Conservation (phyloP, 37 sponge, comb jelly and placozoan species). For the Aphrocallistes beatrix region DNA sequence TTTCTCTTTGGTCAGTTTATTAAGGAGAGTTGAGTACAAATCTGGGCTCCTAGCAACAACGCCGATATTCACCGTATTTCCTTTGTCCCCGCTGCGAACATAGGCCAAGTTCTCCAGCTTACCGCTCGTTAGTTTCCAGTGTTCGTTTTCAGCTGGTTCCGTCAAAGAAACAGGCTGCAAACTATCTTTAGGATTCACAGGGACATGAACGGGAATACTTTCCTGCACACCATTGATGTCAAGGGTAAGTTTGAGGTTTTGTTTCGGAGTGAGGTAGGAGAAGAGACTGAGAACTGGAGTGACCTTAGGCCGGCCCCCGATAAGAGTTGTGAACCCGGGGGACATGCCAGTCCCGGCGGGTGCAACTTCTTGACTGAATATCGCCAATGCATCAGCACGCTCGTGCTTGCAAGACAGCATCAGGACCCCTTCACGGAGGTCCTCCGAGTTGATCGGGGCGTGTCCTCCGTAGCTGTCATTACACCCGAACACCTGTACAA, state of each 20-base stretch:
- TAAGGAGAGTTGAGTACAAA: slow-evolving; percentile 41
- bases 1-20: slow-evolving; percentile 40
- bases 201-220: neutral
- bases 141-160: neutral
- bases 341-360: slow-evolving; percentile 96
- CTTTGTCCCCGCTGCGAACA: slow-evolving; percentile 92
- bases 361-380: slow-evolving; percentile 74
- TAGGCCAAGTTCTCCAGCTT: slow-evolving; percentile 72
- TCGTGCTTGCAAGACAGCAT: slow-evolving; percentile 73
- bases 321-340: slow-evolving; percentile 63
- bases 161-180: neutral
- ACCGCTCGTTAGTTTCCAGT: neutral
- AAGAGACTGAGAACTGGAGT: slow-evolving; percentile 69
- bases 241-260: neutral
- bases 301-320: slow-evolving; percentile 92
- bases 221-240: neutral
- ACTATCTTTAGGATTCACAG: neutral
- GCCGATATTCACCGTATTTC: slow-evolving; percentile 87
- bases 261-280: slow-evolving; percentile 74
- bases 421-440: slow-evolving; percentile 49
- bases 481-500: slow-evolving; percentile 57
- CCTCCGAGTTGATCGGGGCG: neutral
- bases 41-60: slow-evolving; percentile 49
- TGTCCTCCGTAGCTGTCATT: slow-evolving; percentile 40
- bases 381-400: slow-evolving; percentile 61